Evolutionary conservation across 1,140 invertebrate species (phyloP).

Genomic region (Zaprionus camerounensis): DNA sequence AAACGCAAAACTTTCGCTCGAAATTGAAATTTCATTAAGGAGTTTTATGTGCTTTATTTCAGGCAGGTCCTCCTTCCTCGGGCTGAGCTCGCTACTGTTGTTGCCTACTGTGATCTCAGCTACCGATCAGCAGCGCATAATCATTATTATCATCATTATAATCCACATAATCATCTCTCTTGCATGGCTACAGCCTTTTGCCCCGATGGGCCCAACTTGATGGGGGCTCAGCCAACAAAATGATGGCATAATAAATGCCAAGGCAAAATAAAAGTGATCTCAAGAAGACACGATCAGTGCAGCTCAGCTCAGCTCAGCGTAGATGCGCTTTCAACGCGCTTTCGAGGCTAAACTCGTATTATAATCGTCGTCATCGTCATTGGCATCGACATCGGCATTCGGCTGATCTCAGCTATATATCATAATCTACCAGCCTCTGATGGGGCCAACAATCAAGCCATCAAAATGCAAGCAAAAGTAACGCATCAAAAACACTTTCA

Average conservation of each 20-base stretch:
- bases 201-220: conserved; percentile 1
- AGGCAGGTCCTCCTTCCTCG: conserved; percentile 2
- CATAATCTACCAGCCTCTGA: conserved; percentile 64
- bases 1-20: conserved; percentile 14
- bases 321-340: conserved; percentile 57
- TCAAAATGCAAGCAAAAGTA: conserved; percentile 46
- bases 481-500: conserved; percentile 75
- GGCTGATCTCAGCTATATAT: conserved; percentile 43
- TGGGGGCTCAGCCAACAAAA: conserved; percentile 12
- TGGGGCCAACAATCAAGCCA: conserved; percentile 72
- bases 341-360: conserved; percentile 53
- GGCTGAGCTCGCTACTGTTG: conserved; percentile 15
- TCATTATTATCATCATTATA: conserved; percentile 33
- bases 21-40: conserved; percentile 9
- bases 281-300: conserved; percentile 18
- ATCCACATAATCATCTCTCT: conserved; percentile 11
- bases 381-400: conserved; percentile 25
- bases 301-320: not conserved
- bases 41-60: not conserved
- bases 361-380: conserved; percentile 30
- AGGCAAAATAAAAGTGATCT: conserved; percentile 54
- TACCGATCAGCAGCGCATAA: conserved; percentile 20
- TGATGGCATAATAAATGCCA: conserved; percentile 70
- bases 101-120: conserved; percentile 13
- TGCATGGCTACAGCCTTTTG: not conserved